phyloP scores from a whole-genome alignment of 2,113 vertebrate species.

The Centropus unirufus region DNA sequence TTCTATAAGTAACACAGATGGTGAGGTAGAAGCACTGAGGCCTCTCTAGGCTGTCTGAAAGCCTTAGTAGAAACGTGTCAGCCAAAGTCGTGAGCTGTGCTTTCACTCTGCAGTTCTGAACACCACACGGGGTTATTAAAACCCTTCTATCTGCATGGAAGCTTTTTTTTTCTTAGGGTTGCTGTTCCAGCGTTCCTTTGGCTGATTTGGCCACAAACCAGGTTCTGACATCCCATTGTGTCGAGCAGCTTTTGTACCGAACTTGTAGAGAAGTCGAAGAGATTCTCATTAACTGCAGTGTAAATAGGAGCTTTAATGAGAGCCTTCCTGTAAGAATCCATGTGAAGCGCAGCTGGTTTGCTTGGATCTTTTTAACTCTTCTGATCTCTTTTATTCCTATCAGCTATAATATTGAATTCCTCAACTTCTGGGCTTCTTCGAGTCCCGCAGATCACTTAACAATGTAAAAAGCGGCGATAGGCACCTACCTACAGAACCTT shows the following conservation, averaged over 20 bases:
- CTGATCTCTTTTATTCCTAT: not conserved
- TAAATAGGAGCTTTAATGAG: not conserved
- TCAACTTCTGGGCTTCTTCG: not conserved
- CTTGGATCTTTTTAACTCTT: not conserved
- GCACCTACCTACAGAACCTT: not conserved
- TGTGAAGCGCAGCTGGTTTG: not conserved
- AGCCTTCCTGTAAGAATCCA: not conserved
- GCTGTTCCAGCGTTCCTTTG: not conserved
- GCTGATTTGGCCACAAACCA: not conserved
- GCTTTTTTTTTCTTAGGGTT: not conserved
- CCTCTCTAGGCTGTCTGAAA: not conserved
- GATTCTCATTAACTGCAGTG: not conserved
- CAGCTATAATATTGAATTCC: not conserved
- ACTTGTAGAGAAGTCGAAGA: not conserved
- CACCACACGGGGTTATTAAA: not conserved
- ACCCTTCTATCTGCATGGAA: not conserved
- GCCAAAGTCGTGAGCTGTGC: accelerated
- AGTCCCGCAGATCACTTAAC: not conserved
- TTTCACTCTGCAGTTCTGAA: not conserved
- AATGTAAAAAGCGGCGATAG: not conserved
- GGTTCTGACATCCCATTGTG: not conserved
- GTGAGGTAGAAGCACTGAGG: not conserved
- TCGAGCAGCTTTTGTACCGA: not conserved
- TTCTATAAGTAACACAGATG: not conserved
- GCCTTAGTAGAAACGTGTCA: accelerated